Percentiles rank a stretch among this genome's conserved stretches.
These are phyloP conservation scores for Perccottus glenii DNA, from an alignment of 2,113 vertebrate genomes.

Conservation along the genomic window DNA sequence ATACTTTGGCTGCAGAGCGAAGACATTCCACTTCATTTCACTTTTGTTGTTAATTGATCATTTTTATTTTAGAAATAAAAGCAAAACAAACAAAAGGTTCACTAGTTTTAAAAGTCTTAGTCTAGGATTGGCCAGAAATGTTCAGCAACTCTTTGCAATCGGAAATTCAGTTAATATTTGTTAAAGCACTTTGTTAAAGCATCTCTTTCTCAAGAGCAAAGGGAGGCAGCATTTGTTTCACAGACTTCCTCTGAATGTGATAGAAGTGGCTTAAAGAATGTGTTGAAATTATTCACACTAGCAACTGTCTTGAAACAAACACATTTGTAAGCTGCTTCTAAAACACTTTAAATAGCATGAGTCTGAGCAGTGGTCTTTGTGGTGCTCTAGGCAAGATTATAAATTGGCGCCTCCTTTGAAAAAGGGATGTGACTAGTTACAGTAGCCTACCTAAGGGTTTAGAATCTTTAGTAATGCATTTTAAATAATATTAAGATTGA, in stretches of 20 bases:
- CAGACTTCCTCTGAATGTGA: conserved; percentile 68
- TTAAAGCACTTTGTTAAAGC: conserved; percentile 20
- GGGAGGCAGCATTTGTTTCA: conserved; percentile 42
- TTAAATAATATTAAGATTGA: no score
- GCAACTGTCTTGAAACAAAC: conserved; percentile 22
- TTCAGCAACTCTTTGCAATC: conserved; percentile 23
- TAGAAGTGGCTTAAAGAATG: conserved; percentile 23
- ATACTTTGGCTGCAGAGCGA: no score
- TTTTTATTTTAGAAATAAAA: no score
- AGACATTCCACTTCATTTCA: no score
- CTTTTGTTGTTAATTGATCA: no score
- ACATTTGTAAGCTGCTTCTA: no score
- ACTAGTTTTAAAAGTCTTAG: conserved; percentile 1
- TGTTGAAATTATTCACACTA: conserved; percentile 56
- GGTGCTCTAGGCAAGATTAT: no score
- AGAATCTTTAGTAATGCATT: no score
- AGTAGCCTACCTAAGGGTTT: no score
- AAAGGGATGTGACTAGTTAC: no score
- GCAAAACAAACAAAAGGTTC: not conserved
- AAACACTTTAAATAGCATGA: not conserved
- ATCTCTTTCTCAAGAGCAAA: conserved; percentile 51
- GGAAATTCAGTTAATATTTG: conserved; percentile 48
- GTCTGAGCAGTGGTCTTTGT: not conserved
- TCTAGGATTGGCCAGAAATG: not conserved
- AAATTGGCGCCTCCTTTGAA: no score